Conservation (phyloP, 2,797 vertebrate genomes). For the Sphenodon punctatus region DNA sequence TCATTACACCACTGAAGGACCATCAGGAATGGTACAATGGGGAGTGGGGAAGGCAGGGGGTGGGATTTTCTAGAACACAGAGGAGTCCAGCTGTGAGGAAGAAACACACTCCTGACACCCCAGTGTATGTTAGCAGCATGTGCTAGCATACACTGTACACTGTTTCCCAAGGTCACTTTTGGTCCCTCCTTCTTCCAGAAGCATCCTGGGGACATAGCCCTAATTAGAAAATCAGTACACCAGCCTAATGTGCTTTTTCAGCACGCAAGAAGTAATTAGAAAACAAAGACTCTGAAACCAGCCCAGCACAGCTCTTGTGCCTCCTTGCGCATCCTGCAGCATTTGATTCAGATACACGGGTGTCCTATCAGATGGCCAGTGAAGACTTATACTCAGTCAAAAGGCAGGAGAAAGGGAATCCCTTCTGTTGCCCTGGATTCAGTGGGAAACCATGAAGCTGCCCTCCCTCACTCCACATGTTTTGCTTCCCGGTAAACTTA, state of each 20-base stretch:
- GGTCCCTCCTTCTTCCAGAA: background rate
- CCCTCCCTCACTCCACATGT: background rate
- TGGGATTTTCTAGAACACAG: too few relatives aligned
- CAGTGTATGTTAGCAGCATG: too few relatives aligned
- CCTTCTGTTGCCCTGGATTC: background rate
- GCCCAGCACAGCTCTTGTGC: background rate
- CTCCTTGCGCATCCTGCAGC: background rate
- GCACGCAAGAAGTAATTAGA: too few relatives aligned
- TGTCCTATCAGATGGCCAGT: accelerated
- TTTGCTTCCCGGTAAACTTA: background rate
- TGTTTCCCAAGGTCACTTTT: background rate
- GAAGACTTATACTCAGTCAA: background rate
- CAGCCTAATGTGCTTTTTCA: too few relatives aligned
- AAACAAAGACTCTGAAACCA: background rate
- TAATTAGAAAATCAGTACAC: too few relatives aligned
- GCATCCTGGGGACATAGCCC: background rate
- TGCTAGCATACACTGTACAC: too few relatives aligned
- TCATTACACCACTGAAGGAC: too few relatives aligned
- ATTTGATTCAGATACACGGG: background rate
- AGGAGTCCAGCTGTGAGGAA: background rate
- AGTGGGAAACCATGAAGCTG: background rate
- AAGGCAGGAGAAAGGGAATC: background rate
- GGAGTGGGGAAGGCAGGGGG: too few relatives aligned
- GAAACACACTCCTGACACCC: background rate
- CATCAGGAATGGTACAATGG: too few relatives aligned